phyloP scores from a whole-genome alignment of 2,113 vertebrate species.

The Poeciliopsis occidentalis region DNA sequence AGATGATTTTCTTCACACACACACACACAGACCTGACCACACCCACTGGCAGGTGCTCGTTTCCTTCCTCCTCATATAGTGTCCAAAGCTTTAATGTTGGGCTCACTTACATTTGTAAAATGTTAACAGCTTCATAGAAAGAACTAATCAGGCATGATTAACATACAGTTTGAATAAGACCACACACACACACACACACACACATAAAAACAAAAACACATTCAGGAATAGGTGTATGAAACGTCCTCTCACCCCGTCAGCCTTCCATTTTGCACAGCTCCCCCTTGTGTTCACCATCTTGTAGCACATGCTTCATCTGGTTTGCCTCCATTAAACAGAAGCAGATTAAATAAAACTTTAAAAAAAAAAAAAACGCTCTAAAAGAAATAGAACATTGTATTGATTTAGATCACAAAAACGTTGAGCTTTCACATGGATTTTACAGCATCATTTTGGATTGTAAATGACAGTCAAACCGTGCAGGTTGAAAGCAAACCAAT shows the following conservation, averaged over 20 bases:
- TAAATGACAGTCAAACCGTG: slow-evolving; percentile 17
- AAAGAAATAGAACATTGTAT: background rate
- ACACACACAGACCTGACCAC: slow-evolving; percentile 18
- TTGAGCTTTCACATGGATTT: background rate
- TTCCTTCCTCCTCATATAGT: slow-evolving; percentile 54
- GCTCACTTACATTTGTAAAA: slow-evolving; percentile 60
- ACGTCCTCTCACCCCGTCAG: slow-evolving; percentile 41
- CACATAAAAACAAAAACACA: slow-evolving; percentile 27
- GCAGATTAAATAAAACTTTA: slow-evolving; percentile 9
- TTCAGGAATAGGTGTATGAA: slow-evolving; percentile 41
- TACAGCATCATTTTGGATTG: background rate
- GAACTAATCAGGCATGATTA: slow-evolving; percentile 47
- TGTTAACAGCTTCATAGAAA: slow-evolving; percentile 57
- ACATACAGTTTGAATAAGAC: slow-evolving; percentile 51
- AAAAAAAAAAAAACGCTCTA: slow-evolving; percentile 5
- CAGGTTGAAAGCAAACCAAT: slow-evolving; percentile 3
- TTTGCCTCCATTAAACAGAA: slow-evolving; percentile 32
- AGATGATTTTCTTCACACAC: slow-evolving; percentile 21
- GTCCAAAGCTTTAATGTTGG: slow-evolving; percentile 58
- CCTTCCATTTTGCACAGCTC: slow-evolving; percentile 56
- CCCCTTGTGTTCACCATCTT: slow-evolving; percentile 57
- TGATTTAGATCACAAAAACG: slow-evolving; percentile 7
- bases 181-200: slow-evolving; percentile 42
- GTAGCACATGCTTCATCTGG: slow-evolving; percentile 35
- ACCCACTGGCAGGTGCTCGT: slow-evolving; percentile 27